Evolutionary conservation across 1,140 invertebrate genomes (phyloP), one percentile per base, ranked within the genome.

Genomic region (Gyrodactylus bullatarudis): DNA sequence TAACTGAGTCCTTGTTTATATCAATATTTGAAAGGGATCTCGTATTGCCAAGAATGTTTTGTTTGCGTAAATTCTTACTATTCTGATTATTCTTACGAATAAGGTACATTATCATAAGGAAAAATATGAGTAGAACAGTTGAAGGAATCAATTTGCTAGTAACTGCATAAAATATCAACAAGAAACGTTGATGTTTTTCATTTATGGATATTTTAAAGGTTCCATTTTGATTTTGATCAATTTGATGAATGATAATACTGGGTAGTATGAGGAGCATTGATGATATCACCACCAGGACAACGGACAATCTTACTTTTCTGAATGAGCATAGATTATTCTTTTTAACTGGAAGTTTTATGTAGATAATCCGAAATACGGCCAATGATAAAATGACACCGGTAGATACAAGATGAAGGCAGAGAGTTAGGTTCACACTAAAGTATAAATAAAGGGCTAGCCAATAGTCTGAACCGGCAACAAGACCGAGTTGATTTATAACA

Each of bases 401-500:
- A n/a, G 21, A 23, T 23, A 71, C 20, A 1, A 26, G 20, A 26
- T 71, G 70, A 71, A 71, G 26, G 23, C 24, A 23, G 22, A 23
- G 26, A 23, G 24, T 24, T 71, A 26, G 2, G 22, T 23, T 25
- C 1, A 23, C 22, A 16, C 22, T 20, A 21, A 71, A 23, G 24
- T 71, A 71, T 1, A 24, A 23, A 26, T 20, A 25, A 23, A 16
- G 1, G 21, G 1, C 2, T 25, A 71, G 24, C 22, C 24, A 26
- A 54, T 54, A 54, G n/a, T 54, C n/a, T 54, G 34, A 54, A 16
- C 34, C 34, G n/a, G 34, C n/a, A 16, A 54, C 8, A 8, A n/a
- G 8, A n/a, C 34, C 34, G n/a, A n/a, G 8, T 16, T 54, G 34
- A 25, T 71, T 71, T 77, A 89, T 88, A 68, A 86, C 82, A 0